Evolutionary conservation across 2,113 vertebrate genomes (phyloP).

Genomic region (Melanostigma gelatinosum): DNA sequence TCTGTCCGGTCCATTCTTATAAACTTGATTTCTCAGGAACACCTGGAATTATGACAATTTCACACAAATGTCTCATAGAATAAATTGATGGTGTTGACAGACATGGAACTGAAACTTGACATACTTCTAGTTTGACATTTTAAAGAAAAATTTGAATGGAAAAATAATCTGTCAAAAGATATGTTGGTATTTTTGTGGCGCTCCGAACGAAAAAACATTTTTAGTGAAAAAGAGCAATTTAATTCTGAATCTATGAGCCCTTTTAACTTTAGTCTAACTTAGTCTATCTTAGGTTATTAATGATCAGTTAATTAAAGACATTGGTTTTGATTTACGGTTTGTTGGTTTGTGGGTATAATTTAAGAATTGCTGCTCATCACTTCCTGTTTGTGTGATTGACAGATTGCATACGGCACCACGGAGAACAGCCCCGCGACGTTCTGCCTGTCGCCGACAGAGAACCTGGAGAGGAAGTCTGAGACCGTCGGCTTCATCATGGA

Average conservation of each 20-base stretch:
- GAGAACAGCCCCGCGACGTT: constrained; percentile 97
- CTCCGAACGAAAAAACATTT: neutral
- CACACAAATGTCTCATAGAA: too few species aligned
- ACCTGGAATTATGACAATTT: too few species aligned
- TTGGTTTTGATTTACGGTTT: too few species aligned
- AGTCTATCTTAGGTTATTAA: neutral
- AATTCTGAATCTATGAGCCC: neutral
- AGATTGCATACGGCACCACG: constrained; percentile 94
- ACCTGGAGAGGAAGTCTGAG: constrained; percentile 77
- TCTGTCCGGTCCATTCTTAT: too few species aligned
- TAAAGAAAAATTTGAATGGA: too few species aligned
- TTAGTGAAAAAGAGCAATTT: neutral
- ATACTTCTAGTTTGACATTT: too few species aligned
- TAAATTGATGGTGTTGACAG: too few species aligned
- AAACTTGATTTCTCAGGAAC: too few species aligned
- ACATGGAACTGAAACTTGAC: too few species aligned
- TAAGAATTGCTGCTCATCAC: neutral
- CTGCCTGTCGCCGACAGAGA: constrained; percentile 83
- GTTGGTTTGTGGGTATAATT: too few species aligned
- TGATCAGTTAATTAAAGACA: neutral
- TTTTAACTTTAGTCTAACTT: neutral
- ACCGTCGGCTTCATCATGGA: constrained; percentile 87
- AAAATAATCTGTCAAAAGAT: neutral
- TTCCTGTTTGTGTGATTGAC: constrained; percentile 39
- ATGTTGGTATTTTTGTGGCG: too few species aligned